Base-by-base conservation (phyloP, 2,797 vertebrate genomes). In the Aldrovandia affinis region DNA sequence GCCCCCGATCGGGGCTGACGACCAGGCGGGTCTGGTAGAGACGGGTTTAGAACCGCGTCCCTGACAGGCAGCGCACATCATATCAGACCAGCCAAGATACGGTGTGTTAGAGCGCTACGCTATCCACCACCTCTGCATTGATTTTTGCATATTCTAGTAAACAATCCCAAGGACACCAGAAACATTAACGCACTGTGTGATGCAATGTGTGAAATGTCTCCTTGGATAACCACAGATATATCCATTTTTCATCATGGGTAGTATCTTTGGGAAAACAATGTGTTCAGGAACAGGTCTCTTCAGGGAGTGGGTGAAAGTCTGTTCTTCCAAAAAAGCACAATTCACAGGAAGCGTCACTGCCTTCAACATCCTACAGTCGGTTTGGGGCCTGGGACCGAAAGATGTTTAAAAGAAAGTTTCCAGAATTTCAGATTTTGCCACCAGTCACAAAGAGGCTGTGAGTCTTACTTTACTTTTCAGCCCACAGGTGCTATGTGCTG, bases 151-250 rank as follows among this genome's bases (percentile, higher is more conserved):
- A 33, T 85, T 77, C 65, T 9, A 50, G 59, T 84, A n/a, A 9
- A 81, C 54, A 81, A 73, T 83, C 59, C 30, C 83, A 36, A 7
- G n/a, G 44, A 77, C 55, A 63, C 75, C 39, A 63, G 39, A 39
- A 50, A 18, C 57, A 83, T 52, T 33, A n/a, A 20, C 36, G 1
- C 63, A 36, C 25, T 78, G 75, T 25, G 55, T 78, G 73, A 83
- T 83, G 83, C 61, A 83, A 83, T 65, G 42, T 18, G 79, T 78
- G 83, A 39, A 83, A 83, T 33, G 61, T 6, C 42, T 61, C 20
- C 36, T 83, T 25, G 77, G 55, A 78, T 30, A 79, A n/a, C n/a
- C n/a, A 44, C 47, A 83, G 79, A 79, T 22, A 39, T 70, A 36
- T 22, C 39, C 25, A 70, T 39, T 33, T 50, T 82, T 55, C 14